Percentiles rank a stretch among this genome's conserved stretches.
Evolutionary conservation across 2,797 vertebrate genomes (phyloP).

Genomic region (Muraenolepis orangiensis): DNA sequence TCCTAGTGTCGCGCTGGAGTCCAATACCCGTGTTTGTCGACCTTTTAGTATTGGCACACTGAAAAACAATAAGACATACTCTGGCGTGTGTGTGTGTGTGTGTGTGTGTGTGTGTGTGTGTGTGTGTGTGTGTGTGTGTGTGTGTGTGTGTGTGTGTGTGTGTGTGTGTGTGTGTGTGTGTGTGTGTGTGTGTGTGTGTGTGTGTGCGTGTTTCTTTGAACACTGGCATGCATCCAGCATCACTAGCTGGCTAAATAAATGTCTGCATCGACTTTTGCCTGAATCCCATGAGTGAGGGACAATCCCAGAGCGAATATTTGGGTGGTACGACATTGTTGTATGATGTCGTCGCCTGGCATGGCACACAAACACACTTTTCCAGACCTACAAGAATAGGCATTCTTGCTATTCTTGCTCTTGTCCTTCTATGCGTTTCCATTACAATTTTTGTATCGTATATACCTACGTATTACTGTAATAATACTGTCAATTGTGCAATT

Average conservation of each 20-base stretch:
- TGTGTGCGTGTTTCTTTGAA: not conserved
- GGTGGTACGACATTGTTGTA: slow-evolving; percentile 28
- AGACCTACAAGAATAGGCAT: not conserved
- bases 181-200: not conserved
- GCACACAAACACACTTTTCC: slow-evolving; percentile 20
- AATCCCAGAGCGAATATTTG: slow-evolving; percentile 44
- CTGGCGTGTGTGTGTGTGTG: not conserved
- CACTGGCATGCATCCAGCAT: slow-evolving; percentile 25
- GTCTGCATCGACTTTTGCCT: slow-evolving; percentile 26
- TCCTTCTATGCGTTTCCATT: not conserved
- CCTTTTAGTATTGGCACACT: not conserved
- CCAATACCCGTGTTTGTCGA: not conserved
- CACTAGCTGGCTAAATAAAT: slow-evolving; percentile 51
- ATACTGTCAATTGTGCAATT: too few relatives aligned
- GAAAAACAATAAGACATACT: not conserved
- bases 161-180: not conserved
- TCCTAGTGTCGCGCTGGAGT: slow-evolving; percentile 13
- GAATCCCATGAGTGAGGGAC: slow-evolving; percentile 10
- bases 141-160: not conserved
- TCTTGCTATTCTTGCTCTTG: not conserved
- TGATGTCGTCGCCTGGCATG: slow-evolving; percentile 18
- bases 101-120: not conserved
- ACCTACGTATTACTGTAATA: too few relatives aligned
- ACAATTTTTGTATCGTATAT: too few relatives aligned
- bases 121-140: not conserved